Evolutionary conservation across 2,797 vertebrate genomes (phyloP).

Genomic region (Acanthornis magna): DNA sequence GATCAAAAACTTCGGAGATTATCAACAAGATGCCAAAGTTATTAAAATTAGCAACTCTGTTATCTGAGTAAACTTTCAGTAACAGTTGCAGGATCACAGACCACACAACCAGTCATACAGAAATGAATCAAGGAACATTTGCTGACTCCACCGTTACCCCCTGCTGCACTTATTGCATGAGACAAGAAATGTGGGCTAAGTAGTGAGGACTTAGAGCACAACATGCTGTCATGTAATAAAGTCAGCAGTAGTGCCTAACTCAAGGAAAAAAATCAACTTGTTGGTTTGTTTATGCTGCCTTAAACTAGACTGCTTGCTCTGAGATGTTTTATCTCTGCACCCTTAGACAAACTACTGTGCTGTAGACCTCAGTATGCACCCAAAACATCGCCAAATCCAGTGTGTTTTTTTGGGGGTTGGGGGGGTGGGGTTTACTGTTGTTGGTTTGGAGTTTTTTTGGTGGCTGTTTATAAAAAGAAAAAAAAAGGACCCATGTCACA

Average conservation of each 20-base stretch:
- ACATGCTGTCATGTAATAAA: not conserved
- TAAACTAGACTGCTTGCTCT: not conserved
- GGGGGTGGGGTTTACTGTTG: not conserved
- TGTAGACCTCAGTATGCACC: not conserved
- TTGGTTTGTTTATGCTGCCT: not conserved
- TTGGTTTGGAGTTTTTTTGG: not conserved
- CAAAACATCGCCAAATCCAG: not conserved
- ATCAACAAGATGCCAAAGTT: accelerated
- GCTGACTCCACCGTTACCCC: not conserved
- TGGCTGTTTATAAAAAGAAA: not conserved
- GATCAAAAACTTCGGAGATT: not conserved
- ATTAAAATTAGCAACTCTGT: not conserved
- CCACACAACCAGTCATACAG: not conserved
- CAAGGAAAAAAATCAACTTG: not conserved
- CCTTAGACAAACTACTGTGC: not conserved
- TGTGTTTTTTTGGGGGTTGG: not conserved
- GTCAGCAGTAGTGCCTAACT: not conserved
- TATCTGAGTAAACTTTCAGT: not conserved
- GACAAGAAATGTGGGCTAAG: not conserved
- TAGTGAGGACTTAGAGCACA: not conserved
- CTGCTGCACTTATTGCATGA: accelerated
- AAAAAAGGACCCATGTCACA: not conserved
- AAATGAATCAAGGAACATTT: not conserved
- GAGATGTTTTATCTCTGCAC: not conserved
- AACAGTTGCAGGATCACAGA: not conserved